These are phyloP conservation scores for Meles meles DNA, from an alignment of 2,113 vertebrate genomes.

Conservation along the genomic window DNA sequence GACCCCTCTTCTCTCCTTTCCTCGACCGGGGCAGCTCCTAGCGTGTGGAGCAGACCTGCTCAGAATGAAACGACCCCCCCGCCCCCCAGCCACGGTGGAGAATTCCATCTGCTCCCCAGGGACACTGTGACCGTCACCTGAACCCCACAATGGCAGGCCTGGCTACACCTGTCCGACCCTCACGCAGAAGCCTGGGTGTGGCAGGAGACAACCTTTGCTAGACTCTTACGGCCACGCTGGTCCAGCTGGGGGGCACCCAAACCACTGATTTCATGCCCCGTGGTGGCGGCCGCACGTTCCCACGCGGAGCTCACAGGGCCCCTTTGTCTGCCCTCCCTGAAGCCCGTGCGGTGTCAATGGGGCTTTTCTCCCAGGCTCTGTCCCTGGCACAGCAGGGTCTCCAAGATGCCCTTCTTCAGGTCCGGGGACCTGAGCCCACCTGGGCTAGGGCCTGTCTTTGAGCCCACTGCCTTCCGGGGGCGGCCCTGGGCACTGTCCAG, in stretches of 20 bases:
- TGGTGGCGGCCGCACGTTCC: slow-evolving; percentile 39
- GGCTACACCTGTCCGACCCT: not conserved
- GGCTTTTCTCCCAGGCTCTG: slow-evolving; percentile 52
- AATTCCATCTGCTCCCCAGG: fast-evolving
- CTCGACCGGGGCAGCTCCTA: not conserved
- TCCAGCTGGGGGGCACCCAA: not conserved
- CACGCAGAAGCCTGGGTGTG: not conserved
- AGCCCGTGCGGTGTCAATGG: not conserved
- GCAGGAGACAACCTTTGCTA: not conserved
- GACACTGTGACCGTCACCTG: not conserved
- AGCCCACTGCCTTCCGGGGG: not conserved
- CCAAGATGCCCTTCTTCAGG: slow-evolving; percentile 22
- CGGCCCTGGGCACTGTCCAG: not conserved
- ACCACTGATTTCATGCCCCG: slow-evolving; percentile 24
- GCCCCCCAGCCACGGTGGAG: fast-evolving
- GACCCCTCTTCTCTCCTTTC: not conserved
- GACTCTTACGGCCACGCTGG: not conserved
- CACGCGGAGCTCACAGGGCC: slow-evolving; percentile 59
- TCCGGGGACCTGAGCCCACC: not conserved
- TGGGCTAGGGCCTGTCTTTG: not conserved
- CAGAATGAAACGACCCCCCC: fast-evolving
- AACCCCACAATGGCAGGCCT: not conserved
- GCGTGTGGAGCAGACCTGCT: not conserved
- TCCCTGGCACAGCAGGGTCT: not conserved
- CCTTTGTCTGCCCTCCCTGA: slow-evolving; percentile 50